These are phyloP conservation scores for Zaprionus camerounensis DNA, from an alignment of 1,140 invertebrate genomes.

Conservation along the genomic window DNA sequence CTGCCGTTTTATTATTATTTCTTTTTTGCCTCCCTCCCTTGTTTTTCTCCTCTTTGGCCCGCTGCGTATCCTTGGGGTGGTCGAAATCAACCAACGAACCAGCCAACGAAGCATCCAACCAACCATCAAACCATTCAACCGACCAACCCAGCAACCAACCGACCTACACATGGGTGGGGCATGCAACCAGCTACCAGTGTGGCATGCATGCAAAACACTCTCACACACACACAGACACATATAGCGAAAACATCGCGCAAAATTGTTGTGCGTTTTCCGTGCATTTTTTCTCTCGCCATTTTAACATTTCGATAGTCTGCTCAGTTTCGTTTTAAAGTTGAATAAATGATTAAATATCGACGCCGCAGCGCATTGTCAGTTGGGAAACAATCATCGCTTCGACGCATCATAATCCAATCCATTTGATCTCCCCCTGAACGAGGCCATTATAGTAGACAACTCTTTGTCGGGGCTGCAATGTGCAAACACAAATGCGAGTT, in stretches of 20 bases:
- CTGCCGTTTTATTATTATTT: not conserved
- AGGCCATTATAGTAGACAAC: not conserved
- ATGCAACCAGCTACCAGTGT: not conserved
- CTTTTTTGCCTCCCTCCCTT: not conserved
- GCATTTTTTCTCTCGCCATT: not conserved
- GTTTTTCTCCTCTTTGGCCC: not conserved
- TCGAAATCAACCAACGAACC: conserved; percentile 1
- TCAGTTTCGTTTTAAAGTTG: not conserved
- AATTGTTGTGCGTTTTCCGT: not conserved
- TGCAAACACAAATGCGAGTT: not conserved
- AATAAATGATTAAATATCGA: conserved; percentile 2
- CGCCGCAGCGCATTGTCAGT: conserved; percentile 9
- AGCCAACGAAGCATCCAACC: not conserved
- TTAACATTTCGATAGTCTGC: not conserved
- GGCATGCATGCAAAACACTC: not conserved
- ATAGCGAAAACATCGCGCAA: not conserved
- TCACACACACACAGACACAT: not conserved
- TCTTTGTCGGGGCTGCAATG: not conserved
- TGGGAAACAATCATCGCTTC: conserved; percentile 20
- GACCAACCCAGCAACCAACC: not conserved
- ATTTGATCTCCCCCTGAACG: conserved; percentile 1
- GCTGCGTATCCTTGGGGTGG: not conserved
- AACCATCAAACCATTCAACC: conserved; percentile 1
- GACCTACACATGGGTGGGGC: not conserved
- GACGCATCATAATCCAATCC: conserved; percentile 15